Evolutionary conservation across 2,888 invertebrate genomes (phyloP), one percentile per base, ranked within the genome.

Genomic region (Epirrita christyi): DNA sequence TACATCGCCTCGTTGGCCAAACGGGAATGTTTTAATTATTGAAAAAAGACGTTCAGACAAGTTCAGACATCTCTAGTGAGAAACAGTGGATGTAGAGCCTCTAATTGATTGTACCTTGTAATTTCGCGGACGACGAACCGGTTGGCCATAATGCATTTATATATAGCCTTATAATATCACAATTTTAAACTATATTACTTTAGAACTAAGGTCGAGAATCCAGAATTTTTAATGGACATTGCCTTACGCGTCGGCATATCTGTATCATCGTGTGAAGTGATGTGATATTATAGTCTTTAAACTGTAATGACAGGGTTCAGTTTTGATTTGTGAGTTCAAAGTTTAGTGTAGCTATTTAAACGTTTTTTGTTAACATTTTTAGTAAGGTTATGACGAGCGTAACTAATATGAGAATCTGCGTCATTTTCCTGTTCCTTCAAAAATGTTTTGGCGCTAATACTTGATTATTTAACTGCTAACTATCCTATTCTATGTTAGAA

Each of bases 21-120:
- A 32, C 54, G 36, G 28, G 54, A 37, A 41, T 49, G 42, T 49
- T 49, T 41, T 44, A 49, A 50, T 49, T 38, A 45, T 50, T 50
- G 49, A 45, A 55, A 59, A 54, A 59, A 41, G 21, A 59, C 13
- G 49, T 49, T 27, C 36, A 45, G 14, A 52, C 57, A 15, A 47
- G 41, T 54, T 41, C 45, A 52, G 29, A 52, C 57, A 29, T 28
- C 59, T 44, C 55, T 57, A 57, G 61, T 61, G 55, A 54, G 55
- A 54, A 58, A 52, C 47, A 56, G 53, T 56, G 56, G 64, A 59
- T 64, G 55, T 51, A 54, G 47, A 46, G 36, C 46, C 34, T 49
- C 62, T 65, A 67, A 65, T 67, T 65, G 67, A 59, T 55, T 46
- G 42, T 53, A 55, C 60, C 65, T 59, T 65, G 63, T 67, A 67